Conservation (phyloP, 2,888 invertebrate genomes). For the Stegophylla sp. region DNA sequence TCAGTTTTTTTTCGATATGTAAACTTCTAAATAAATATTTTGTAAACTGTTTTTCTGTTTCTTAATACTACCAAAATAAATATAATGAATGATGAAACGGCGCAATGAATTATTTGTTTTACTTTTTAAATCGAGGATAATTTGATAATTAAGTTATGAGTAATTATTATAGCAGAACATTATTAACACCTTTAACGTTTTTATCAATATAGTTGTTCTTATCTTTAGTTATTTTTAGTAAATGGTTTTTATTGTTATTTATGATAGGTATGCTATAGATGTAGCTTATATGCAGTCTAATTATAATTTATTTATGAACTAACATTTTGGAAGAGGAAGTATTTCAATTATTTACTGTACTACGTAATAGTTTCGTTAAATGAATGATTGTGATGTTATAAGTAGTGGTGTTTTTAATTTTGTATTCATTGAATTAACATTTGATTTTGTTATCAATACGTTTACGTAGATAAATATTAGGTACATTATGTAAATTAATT, state of each 20-base stretch:
- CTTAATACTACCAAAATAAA: background rate
- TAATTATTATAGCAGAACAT: constrained; percentile 1
- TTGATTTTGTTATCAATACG: background rate
- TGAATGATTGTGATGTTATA: background rate
- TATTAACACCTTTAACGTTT: background rate
- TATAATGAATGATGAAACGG: background rate
- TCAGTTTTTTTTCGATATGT: constrained; percentile 19
- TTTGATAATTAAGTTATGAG: background rate
- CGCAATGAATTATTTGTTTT: constrained; percentile 4
- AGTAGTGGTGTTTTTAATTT: background rate
- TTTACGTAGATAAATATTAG: background rate
- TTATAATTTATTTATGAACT: background rate
- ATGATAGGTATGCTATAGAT: background rate
- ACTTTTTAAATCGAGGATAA: background rate
- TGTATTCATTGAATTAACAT: constrained; percentile 9
- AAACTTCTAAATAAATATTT: constrained; percentile 26
- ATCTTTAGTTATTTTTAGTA: too few species aligned
- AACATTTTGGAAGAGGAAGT: background rate
- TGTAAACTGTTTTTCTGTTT: background rate
- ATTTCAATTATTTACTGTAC: background rate
- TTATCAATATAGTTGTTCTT: background rate
- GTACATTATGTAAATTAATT: background rate
- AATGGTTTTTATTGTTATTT: background rate
- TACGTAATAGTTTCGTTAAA: background rate
- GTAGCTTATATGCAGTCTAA: background rate